phyloP scores from a whole-genome alignment of 2,797 vertebrate genomes.

The Nannoperca australis region DNA sequence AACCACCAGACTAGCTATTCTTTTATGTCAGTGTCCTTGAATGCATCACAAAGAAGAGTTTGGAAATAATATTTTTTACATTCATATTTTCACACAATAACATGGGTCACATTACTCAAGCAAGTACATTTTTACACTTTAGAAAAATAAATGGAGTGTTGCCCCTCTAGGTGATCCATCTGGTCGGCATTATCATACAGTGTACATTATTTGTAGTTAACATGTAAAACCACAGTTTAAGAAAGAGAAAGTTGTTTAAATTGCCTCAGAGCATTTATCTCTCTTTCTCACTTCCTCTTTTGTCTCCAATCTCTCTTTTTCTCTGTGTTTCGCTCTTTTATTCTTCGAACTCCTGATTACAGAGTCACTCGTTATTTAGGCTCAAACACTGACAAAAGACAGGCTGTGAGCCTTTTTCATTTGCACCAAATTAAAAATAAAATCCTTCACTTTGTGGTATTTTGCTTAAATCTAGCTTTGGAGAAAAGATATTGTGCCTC shows the following conservation, averaged over 20 bases:
- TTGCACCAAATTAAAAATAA: constrained; percentile 37
- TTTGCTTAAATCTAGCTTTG: constrained; percentile 16
- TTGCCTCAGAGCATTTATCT: not conserved
- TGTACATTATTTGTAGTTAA: constrained; percentile 11
- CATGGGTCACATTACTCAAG: not conserved
- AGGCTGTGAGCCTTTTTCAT: constrained; percentile 33
- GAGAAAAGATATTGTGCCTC: not conserved
- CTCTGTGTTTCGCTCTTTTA: constrained; percentile 24
- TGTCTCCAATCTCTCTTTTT: constrained; percentile 19
- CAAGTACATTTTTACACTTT: not conserved
- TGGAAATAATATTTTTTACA: not conserved
- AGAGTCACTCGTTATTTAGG: constrained; percentile 44
- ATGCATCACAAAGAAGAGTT: not conserved
- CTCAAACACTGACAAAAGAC: constrained; percentile 41
- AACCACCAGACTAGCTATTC: not conserved
- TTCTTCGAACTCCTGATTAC: constrained; percentile 21
- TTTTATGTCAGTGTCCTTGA: constrained; percentile 41
- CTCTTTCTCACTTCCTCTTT: not conserved
- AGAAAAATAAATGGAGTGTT: not conserved
- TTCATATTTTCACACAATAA: not conserved
- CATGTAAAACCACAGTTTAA: constrained; percentile 14
- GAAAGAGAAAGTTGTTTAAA: constrained; percentile 17
- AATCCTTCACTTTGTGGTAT: constrained; percentile 25
- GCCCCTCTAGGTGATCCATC: not conserved
- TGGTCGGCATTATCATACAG: not conserved